Base-by-base conservation (phyloP, 2,113 vertebrate species). In the Cynoglossus semilaevis region DNA sequence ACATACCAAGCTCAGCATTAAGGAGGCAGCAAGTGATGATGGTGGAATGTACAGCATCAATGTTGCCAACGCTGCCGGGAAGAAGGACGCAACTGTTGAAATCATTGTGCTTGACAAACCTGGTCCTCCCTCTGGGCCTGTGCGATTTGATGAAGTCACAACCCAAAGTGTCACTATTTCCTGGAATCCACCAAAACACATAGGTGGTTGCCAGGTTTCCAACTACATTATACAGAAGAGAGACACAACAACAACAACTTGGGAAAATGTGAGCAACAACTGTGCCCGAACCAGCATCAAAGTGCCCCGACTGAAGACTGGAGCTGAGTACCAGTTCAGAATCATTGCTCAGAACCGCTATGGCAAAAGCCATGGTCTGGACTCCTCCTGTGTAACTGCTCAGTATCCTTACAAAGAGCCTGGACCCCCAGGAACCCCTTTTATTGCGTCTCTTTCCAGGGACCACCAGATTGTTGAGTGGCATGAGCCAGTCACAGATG, bases 321-420 rank as follows among this genome's bases (percentile, higher is more conserved):
- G 97, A 67, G 87, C 93, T 14, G 97, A 99, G 83, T 99, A 98
- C 82, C 97, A 98, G 60, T 99, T 99, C 84, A 96, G 93, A 87
- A 94, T 99, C 80, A 96, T 97, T 87, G 96, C 97, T 79, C 96
- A 98, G 87, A 99, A 99, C 58, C 92, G 94, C 46, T 96, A 96
- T 62, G 97, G 97, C 46, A 94, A 95, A 85, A 98, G 97, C 80
- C 95, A 96, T 86, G 97, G 89, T 36, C 73, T 99, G 67, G 96
- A 98, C 22, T 98, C 96, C 61, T 76, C 88, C 11, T 50, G 91
- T 1, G 85, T 97, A 55, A 86, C 96, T 61, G 96, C 94, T 64
- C 95, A 97, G 52, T 99, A 99, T 80, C 97, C 96, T 43, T 99
- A 96, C 83, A 97, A 91, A 89, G 96, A 95, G 72, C 97, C 97